A percentile compares a stretch with the other conserved stretches of the same genome.
Evolutionary conservation across 2,113 vertebrate species (phyloP).

Genomic region (Donacobius atricapilla): DNA sequence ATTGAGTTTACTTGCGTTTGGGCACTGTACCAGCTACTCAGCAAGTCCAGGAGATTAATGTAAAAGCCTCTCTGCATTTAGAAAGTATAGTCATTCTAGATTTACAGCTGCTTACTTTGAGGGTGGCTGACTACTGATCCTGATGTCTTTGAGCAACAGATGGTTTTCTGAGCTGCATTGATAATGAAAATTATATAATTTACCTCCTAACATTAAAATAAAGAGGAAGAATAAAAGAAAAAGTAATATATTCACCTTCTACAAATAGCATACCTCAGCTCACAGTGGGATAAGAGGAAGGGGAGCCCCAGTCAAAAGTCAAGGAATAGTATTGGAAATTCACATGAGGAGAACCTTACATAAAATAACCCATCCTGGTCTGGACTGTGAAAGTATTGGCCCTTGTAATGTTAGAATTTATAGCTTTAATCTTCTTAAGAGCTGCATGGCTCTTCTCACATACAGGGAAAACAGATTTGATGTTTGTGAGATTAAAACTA

Average conservation of each 20-base stretch:
- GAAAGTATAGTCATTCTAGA: slow-evolving; percentile 42
- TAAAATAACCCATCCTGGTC: not conserved
- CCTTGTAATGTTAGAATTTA: slow-evolving; percentile 49
- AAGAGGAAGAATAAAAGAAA: slow-evolving; percentile 16
- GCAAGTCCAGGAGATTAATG: slow-evolving; percentile 32
- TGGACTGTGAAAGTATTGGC: slow-evolving; percentile 6
- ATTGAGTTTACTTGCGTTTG: slow-evolving; percentile 56
- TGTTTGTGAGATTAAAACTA: slow-evolving; percentile 59
- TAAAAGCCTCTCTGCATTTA: slow-evolving; percentile 43
- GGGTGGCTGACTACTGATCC: slow-evolving; percentile 36
- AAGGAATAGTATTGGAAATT: not conserved
- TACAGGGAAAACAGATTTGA: slow-evolving; percentile 41
- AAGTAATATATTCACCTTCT: not conserved
- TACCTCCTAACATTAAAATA: slow-evolving; percentile 22
- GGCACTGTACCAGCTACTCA: slow-evolving; percentile 34
- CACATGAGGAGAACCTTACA: not conserved
- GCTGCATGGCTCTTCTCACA: slow-evolving; percentile 54
- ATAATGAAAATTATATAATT: slow-evolving; percentile 59
- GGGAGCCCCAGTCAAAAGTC: not conserved
- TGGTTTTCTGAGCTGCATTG: slow-evolving; percentile 38
- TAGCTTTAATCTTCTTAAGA: slow-evolving; percentile 55
- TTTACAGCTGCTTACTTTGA: slow-evolving; percentile 41
- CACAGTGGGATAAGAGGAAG: not conserved
- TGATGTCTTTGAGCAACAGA: slow-evolving; percentile 52
- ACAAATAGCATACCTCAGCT: not conserved